Percentiles rank a stretch among this genome's conserved stretches.
Conservation (phyloP, 2,113 vertebrate species). For the Zosterops lateralis region DNA sequence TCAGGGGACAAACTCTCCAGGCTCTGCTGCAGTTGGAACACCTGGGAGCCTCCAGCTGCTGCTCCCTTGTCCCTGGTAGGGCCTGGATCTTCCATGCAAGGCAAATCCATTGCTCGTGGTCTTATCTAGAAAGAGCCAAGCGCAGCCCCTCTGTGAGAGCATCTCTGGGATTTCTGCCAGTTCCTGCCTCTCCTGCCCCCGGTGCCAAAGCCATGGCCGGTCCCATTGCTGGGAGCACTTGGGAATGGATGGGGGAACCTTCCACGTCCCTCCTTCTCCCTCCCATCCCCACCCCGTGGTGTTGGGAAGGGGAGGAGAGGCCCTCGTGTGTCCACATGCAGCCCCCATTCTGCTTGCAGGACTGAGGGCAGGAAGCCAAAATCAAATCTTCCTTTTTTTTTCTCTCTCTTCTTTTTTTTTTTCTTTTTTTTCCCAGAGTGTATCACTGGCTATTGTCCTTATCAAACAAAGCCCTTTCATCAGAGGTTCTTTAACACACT, state of each 20-base stretch:
- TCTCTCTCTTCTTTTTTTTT: not conserved
- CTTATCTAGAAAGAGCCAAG: not conserved
- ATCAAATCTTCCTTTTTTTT: conserved; percentile 65
- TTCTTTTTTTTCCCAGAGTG: conserved; percentile 71
- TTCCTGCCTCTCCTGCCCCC: not conserved
- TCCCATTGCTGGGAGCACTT: fast-evolving
- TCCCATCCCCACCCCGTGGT: not conserved
- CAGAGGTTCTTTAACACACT: conserved; percentile 94
- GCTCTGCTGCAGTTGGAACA: not conserved
- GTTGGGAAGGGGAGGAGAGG: not conserved
- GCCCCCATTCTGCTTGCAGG: conserved; percentile 16
- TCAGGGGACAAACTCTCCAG: not conserved
- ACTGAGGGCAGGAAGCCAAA: conserved; percentile 71
- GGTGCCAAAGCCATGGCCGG: fast-evolving
- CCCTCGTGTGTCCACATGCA: not conserved
- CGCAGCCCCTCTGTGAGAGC: fast-evolving
- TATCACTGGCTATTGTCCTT: conserved; percentile 85
- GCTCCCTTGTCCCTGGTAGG: fast-evolving
- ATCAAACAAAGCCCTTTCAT: conserved; percentile 99
- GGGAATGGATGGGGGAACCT: not conserved
- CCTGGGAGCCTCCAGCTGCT: not conserved
- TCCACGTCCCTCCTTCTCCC: not conserved
- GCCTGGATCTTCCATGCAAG: not conserved
- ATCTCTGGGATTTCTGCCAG: not conserved
- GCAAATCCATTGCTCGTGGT: fast-evolving